phyloP scores from a whole-genome alignment of 2,113 vertebrate genomes.

The Geococcyx californianus region DNA sequence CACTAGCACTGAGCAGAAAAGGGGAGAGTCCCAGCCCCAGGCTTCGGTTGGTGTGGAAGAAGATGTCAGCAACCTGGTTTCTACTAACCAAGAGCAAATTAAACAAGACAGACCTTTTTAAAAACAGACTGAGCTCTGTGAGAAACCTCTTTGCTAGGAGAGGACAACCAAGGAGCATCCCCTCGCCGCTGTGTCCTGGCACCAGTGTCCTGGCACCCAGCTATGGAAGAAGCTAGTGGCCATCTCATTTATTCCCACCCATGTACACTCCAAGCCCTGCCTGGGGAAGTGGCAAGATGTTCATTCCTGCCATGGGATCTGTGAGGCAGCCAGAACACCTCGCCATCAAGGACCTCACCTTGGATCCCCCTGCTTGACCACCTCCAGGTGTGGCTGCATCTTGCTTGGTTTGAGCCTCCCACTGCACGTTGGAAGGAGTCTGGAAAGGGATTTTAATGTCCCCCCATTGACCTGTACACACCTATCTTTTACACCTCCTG shows the following conservation, averaged over 20 bases:
- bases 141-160: background rate
- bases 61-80: background rate
- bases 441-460: background rate
- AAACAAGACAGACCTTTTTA: background rate
- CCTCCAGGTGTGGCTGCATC: background rate
- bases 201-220: background rate
- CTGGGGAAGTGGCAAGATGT: fast-evolving
- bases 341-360: background rate
- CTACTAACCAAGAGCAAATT: background rate
- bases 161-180: background rate
- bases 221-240: fast-evolving
- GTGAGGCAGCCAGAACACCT: background rate
- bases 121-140: background rate
- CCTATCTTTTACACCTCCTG: background rate
- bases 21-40: background rate
- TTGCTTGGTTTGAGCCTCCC: background rate
- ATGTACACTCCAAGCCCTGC: fast-evolving
- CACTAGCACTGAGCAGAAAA: background rate
- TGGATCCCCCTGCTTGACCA: background rate
- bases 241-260: background rate
- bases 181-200: background rate
- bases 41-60: fast-evolving
- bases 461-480: background rate
- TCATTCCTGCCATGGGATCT: background rate
- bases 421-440: fast-evolving